phyloP scores from a whole-genome alignment of 2,113 vertebrate genomes.

The Urocitellus parryii region DNA sequence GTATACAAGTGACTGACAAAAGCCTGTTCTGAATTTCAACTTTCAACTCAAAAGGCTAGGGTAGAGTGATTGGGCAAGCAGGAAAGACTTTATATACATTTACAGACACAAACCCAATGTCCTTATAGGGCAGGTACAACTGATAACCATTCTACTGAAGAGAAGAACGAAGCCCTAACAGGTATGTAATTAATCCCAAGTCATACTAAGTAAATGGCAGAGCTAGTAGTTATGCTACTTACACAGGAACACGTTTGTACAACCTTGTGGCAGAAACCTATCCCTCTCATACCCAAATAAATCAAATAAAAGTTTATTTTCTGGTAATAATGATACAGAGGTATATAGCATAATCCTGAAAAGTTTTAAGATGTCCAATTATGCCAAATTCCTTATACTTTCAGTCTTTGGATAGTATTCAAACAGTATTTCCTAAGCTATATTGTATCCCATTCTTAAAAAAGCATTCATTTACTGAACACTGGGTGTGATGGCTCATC shows the following conservation, averaged over 20 bases:
- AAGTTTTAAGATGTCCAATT: conserved; percentile 35
- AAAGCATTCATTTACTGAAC: background rate
- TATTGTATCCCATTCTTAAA: background rate
- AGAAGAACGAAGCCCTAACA: background rate
- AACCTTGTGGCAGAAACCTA: background rate
- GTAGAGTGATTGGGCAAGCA: background rate
- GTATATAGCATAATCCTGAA: background rate
- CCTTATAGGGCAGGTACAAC: background rate
- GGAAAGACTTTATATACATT: background rate
- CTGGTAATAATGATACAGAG: background rate
- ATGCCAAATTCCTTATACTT: background rate
- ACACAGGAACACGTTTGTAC: background rate
- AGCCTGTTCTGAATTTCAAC: conserved; percentile 36
- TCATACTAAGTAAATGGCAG: background rate
- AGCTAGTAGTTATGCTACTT: background rate
- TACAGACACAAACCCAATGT: background rate
- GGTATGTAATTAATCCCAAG: background rate
- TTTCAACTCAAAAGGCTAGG: background rate
- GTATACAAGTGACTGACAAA: conserved; percentile 20
- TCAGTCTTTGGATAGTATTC: background rate
- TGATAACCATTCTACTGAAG: background rate
- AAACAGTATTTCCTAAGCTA: conserved; percentile 12
- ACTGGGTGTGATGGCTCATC: too few species aligned
- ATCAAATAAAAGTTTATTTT: conserved; percentile 19
- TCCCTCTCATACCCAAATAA: background rate